Conservation (phyloP, 2,113 vertebrate species). For the Colossoma macropomum region DNA sequence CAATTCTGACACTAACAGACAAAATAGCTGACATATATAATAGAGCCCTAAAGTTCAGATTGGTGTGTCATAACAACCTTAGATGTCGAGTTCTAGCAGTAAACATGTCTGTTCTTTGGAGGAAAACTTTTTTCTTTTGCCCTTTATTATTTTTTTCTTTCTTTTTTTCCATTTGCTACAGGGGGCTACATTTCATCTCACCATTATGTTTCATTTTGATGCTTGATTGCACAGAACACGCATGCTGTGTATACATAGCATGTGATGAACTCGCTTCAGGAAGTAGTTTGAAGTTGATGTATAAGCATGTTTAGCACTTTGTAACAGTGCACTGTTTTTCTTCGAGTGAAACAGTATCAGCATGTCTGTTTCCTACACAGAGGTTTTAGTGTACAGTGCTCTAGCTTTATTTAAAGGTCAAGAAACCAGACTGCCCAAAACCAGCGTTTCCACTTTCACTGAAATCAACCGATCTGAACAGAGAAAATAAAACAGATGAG, state of each 20-base stretch:
- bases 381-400: background rate
- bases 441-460: background rate
- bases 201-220: background rate
- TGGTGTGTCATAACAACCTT: too few relatives aligned
- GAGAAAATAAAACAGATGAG: background rate
- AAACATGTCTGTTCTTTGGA: too few relatives aligned
- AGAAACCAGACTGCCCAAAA: background rate
- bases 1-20: too few relatives aligned
- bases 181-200: background rate
- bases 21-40: too few relatives aligned
- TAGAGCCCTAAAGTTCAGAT: too few relatives aligned
- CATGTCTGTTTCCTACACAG: background rate
- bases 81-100: too few relatives aligned
- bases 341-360: background rate
- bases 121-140: too few relatives aligned
- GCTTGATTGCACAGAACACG: background rate
- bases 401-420: conserved; percentile 5
- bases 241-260: background rate
- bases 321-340: background rate
- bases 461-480: conserved; percentile 10
- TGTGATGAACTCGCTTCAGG: background rate
- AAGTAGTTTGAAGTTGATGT: background rate
- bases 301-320: background rate
- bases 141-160: too few relatives aligned
- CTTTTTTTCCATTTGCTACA: too few relatives aligned